Evolutionary conservation across 1,140 invertebrate genomes (phyloP).

Genomic region (Eueides isabella): DNA sequence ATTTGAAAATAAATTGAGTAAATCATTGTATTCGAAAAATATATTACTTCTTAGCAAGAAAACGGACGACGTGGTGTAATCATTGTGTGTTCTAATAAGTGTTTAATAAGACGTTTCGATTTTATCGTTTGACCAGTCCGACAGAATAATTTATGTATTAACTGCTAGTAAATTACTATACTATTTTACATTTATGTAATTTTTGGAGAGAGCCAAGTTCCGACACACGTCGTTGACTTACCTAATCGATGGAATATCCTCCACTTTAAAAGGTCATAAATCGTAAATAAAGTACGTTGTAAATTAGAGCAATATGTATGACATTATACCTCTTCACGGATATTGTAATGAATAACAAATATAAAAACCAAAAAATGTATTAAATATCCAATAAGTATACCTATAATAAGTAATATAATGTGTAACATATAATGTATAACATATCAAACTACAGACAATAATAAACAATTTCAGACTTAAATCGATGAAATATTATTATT

Average conservation of each 20-base stretch:
- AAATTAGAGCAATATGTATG: not conserved
- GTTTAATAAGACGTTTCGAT: not conserved
- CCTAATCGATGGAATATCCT: not conserved
- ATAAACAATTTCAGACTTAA: not conserved
- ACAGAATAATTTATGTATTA: not conserved
- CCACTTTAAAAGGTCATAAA: not conserved
- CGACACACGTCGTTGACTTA: slow-evolving; percentile 29
- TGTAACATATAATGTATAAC: no score
- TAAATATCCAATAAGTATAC: not conserved
- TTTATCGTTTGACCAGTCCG: not conserved
- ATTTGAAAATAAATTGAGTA: not conserved
- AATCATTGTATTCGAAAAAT: not conserved
- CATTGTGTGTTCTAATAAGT: not conserved
- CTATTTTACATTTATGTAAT: slow-evolving; percentile 10
- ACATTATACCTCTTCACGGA: not conserved
- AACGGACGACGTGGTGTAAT: not conserved
- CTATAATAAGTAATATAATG: no score
- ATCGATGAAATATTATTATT: not conserved
- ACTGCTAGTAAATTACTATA: not conserved
- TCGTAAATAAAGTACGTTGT: not conserved
- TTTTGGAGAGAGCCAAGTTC: slow-evolving; percentile 31
- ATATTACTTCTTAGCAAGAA: not conserved
- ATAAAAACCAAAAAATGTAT: not conserved
- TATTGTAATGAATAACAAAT: not conserved
- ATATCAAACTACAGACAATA: no score